A percentile compares a stretch with the other conserved stretches of the same genome.
Conservation (phyloP, 2,797 vertebrate genomes). For the Artibeus jamaicensis region DNA sequence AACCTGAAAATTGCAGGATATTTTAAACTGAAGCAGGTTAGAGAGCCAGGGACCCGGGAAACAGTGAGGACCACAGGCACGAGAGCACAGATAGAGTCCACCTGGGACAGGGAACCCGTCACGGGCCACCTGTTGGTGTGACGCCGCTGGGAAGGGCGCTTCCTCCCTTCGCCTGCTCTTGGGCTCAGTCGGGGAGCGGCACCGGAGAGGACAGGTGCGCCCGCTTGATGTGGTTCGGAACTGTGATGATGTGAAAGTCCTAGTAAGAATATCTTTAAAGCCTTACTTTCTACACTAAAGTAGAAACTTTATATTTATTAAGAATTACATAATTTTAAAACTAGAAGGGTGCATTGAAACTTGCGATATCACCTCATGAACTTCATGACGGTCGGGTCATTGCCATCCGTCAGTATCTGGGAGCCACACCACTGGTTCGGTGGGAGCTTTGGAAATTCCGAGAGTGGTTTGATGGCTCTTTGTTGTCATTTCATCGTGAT, state of each 20-base stretch:
- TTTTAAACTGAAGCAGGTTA: neutral
- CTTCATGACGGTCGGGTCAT: neutral
- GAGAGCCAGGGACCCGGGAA: neutral
- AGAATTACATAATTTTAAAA: constrained; percentile 17
- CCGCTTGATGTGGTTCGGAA: neutral
- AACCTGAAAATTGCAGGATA: neutral
- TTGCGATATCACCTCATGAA: neutral
- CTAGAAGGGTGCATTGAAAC: neutral
- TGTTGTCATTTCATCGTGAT: neutral
- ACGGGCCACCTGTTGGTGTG: neutral
- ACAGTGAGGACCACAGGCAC: neutral
- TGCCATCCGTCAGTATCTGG: neutral
- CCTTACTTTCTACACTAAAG: neutral
- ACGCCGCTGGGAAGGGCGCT: neutral
- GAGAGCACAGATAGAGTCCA: neutral
- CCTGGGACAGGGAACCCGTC: neutral
- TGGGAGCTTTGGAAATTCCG: neutral
- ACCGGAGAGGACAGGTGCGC: neutral
- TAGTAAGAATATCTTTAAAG: neutral
- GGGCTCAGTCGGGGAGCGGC: neutral
- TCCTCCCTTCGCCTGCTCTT: neutral
- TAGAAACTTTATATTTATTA: neutral
- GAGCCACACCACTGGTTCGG: neutral
- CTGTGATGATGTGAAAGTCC: neutral
- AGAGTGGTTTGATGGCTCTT: neutral